These are phyloP conservation scores for Leptosomus discolor DNA, from an alignment of 2,113 vertebrate species.

Conservation along the genomic window DNA sequence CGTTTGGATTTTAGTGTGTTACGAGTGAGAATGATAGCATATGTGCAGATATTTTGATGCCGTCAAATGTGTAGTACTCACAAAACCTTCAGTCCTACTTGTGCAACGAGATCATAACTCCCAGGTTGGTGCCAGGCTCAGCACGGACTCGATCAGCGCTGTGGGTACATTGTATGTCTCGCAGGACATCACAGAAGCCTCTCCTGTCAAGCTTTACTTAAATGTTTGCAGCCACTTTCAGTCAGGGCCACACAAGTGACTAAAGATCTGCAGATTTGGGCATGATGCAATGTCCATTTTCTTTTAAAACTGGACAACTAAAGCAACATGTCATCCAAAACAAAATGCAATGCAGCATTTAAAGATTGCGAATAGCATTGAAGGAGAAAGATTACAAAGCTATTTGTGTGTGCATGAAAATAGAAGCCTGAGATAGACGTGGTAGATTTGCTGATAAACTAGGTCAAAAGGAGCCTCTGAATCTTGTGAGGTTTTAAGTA, in stretches of 20 bases:
- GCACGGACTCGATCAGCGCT: accelerated
- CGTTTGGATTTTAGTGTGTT: neutral
- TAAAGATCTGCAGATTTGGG: neutral
- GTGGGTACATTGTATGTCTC: neutral
- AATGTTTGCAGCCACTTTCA: neutral
- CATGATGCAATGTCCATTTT: neutral
- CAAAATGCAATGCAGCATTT: neutral
- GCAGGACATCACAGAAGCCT: neutral
- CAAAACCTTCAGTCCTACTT: neutral
- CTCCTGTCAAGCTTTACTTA: neutral
- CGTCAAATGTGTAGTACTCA: neutral
- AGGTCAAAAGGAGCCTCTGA: neutral
- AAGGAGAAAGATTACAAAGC: neutral
- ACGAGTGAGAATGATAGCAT: neutral
- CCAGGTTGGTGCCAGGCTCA: neutral
- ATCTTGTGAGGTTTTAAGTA: neutral
- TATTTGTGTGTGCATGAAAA: neutral
- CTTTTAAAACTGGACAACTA: neutral
- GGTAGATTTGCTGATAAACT: neutral
- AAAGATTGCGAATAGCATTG: neutral
- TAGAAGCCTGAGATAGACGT: neutral
- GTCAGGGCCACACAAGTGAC: neutral
- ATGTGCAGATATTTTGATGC: neutral
- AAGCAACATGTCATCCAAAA: neutral
- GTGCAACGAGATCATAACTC: neutral